Evolutionary conservation across 2,113 vertebrate genomes (phyloP), one percentile per base, ranked within the genome.

Genomic region (Anthoscopus minutus): DNA sequence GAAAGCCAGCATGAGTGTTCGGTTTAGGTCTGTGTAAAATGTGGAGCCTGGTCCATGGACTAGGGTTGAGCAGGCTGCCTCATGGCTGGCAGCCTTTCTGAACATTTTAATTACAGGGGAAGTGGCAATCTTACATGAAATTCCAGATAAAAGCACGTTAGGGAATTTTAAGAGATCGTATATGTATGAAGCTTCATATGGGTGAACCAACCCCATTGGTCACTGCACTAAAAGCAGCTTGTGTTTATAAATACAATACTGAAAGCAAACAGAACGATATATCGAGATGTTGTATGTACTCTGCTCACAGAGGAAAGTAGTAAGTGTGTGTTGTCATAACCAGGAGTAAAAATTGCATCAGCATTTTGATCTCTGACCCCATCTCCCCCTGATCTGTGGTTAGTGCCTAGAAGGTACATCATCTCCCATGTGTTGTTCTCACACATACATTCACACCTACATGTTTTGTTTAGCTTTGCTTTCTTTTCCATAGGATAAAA

Each of bases 1-100:
- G 71, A 60, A 77, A 77, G 56, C 27, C 53, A 20, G 3, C n/a
- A 44, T 0, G 4, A 53, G 23, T 13, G 3, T 79, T 88, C 44
- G 30, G 0, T 54, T 61, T 67, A 61, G 58, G 31, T 56, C 53
- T 44, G 24, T 57, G 31, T 60, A 78, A 74, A 54, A 47, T 50
- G 13, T 1, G 2, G 57, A 40, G 23, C 27, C n/a, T 1, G 1
- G 10, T 38, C 51, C 3, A 4, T 65, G 54, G 77, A 31, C 76
- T 82, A 31, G 33, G n/a, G 53, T 85, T 13, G 27, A 79, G 53
- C 38, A 47, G 11, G 9, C 77, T 81, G 50, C 48, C n/a, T 95
- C 22, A n/a, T 0, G 4, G 69, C 56, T 93, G 58, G 48, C 57
- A 81, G 11, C 35, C 70, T 67, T 87, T 89, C 44, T 38, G 57